phyloP scores from a whole-genome alignment of 2,797 vertebrate genomes.

The Taeniopygia guttata region DNA sequence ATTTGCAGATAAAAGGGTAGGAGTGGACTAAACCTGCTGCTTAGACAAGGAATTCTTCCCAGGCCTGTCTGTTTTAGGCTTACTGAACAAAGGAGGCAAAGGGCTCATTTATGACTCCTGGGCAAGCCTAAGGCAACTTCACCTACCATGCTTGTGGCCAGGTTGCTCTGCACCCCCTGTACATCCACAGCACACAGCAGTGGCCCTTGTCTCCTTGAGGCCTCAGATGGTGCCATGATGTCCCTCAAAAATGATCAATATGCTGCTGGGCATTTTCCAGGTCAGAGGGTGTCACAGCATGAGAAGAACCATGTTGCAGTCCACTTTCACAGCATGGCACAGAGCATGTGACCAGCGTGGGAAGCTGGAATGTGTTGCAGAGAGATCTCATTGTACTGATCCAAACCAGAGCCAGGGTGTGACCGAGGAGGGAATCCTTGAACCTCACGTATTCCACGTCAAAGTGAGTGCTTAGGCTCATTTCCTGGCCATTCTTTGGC shows the following conservation, averaged over 20 bases:
- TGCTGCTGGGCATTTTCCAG: neutral
- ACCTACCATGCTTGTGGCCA: neutral
- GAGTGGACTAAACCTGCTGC: neutral
- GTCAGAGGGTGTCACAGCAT: neutral
- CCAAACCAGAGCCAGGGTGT: neutral
- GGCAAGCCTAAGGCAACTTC: neutral
- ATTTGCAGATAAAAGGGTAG: neutral
- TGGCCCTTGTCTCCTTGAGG: neutral
- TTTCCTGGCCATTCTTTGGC: neutral
- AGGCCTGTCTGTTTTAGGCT: neutral
- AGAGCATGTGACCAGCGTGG: neutral
- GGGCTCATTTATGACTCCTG: neutral
- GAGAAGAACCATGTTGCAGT: neutral
- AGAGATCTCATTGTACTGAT: neutral
- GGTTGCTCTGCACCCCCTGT: neutral
- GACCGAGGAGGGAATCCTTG: neutral
- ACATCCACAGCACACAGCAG: neutral
- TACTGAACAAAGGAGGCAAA: neutral
- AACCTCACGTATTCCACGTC: accelerated
- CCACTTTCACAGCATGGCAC: neutral
- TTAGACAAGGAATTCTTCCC: neutral
- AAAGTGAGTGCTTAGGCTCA: neutral
- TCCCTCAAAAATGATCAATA: neutral
- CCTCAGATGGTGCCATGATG: neutral
- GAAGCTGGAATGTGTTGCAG: neutral